Percentiles rank a stretch among this genome's conserved stretches.
These are phyloP conservation scores for Monoplex corrugatus DNA, from an alignment of 2,888 invertebrate genomes.

Conservation along the genomic window DNA sequence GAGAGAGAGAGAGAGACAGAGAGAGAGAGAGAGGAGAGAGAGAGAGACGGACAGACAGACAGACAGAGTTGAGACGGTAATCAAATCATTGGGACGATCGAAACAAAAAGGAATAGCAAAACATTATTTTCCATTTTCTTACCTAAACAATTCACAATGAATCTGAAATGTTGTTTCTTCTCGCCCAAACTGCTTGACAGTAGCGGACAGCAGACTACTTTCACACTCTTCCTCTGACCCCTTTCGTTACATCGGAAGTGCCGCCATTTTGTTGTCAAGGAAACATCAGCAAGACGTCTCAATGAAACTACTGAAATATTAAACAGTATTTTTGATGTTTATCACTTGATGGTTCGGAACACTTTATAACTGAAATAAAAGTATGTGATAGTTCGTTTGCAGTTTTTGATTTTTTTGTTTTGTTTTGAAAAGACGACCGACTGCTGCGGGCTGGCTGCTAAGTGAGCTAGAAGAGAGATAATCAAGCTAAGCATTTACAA, in stretches of 20 bases:
- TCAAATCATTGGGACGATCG: not conserved
- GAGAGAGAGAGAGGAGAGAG: not conserved
- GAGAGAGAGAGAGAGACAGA: conserved; percentile 37
- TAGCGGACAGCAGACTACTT: not conserved
- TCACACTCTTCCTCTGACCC: not conserved
- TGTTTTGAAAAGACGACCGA: too few relatives aligned
- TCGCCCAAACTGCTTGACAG: not conserved
- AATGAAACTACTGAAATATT: too few relatives aligned
- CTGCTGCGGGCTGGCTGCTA: not conserved
- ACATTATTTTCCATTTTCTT: not conserved
- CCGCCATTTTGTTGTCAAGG: conserved; percentile 47
- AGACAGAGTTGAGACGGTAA: not conserved
- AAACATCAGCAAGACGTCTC: too few relatives aligned
- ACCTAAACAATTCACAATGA: conserved; percentile 2
- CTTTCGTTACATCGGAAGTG: conserved; percentile 38
- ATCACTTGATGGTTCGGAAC: too few relatives aligned
- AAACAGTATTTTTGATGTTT: too few relatives aligned
- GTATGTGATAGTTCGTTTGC: too few relatives aligned
- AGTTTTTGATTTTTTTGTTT: too few relatives aligned
- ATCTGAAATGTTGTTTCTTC: too few relatives aligned
- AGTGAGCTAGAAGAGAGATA: too few relatives aligned
- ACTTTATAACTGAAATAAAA: too few relatives aligned
- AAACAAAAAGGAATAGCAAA: not conserved
- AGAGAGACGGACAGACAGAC: not conserved
- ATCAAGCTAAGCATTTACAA: too few relatives aligned